Percentiles rank a stretch among this genome's conserved stretches.
These are phyloP conservation scores for Machimus atricapillus DNA, from an alignment of 2,888 invertebrate genomes.

Conservation along the genomic window DNA sequence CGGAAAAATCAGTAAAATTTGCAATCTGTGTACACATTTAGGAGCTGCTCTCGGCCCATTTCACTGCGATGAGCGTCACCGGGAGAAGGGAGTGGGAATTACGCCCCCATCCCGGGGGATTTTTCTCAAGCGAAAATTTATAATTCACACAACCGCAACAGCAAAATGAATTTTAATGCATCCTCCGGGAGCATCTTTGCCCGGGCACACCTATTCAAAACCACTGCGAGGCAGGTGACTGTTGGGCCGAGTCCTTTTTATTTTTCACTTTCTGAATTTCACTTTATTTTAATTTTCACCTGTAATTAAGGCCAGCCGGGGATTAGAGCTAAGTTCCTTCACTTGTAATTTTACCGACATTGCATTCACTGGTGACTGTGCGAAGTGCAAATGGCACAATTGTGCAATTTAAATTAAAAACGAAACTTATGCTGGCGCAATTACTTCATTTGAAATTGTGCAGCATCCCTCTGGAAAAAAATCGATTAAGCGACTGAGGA, in stretches of 20 bases:
- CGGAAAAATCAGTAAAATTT: constrained; percentile 15
- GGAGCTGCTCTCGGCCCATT: background rate
- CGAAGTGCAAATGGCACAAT: constrained; percentile 7
- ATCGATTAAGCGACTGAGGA: background rate
- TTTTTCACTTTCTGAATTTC: constrained; percentile 16
- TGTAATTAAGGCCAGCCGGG: constrained; percentile 31
- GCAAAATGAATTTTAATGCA: constrained; percentile 41
- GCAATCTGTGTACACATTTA: constrained; percentile 21
- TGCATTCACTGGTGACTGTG: background rate
- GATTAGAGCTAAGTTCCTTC: constrained; percentile 10
- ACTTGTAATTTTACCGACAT: background rate
- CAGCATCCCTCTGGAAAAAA: background rate
- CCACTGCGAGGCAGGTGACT: background rate
- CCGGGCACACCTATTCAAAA: constrained; percentile 1
- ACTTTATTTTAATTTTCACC: constrained; percentile 36
- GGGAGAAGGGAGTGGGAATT: background rate
- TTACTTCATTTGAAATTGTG: background rate
- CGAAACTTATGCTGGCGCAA: background rate
- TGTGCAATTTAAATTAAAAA: background rate
- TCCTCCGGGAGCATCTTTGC: constrained; percentile 11
- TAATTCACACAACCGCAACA: constrained; percentile 39
- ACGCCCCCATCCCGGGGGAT: background rate
- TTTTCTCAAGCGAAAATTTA: constrained; percentile 24
- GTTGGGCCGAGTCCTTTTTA: background rate
- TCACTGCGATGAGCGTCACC: background rate